Evolutionary conservation across 2,888 invertebrate genomes (phyloP).

Genomic region (Ormyrus nitidulus): DNA sequence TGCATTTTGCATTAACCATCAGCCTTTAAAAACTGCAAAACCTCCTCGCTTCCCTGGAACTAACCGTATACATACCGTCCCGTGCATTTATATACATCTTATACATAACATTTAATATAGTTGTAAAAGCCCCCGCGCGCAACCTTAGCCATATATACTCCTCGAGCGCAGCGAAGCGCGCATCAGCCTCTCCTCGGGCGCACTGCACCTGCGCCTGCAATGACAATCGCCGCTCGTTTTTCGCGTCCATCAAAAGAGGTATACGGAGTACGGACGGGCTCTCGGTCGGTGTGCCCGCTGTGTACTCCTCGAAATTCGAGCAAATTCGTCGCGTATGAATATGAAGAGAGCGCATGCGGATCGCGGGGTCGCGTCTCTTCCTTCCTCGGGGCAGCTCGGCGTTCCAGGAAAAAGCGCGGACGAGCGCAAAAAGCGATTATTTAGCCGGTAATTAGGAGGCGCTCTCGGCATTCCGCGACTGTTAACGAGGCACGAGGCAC

Average conservation of each 20-base stretch:
- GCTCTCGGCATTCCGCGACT: neutral
- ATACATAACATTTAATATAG: too few species aligned
- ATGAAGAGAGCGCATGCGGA: too few species aligned
- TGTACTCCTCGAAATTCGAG: conserved; percentile 30
- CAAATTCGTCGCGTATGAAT: conserved; percentile 43
- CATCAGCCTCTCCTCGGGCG: neutral
- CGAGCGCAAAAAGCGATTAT: neutral
- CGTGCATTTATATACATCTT: too few species aligned
- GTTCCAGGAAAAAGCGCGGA: conserved; percentile 9
- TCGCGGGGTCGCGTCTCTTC: too few species aligned
- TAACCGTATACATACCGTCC: too few species aligned
- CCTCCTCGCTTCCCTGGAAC: too few species aligned
- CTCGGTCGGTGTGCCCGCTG: conserved; percentile 23
- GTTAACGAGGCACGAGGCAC: neutral
- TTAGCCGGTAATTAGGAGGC: conserved; percentile 16
- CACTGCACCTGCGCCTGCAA: conserved; percentile 16
- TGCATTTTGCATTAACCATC: too few species aligned
- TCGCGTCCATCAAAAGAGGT: conserved; percentile 25
- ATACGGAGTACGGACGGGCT: neutral
- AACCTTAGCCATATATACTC: neutral
- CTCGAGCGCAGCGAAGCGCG: neutral
- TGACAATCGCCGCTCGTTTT: conserved; percentile 33
- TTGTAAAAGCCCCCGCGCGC: too few species aligned
- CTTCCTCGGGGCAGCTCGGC: neutral
- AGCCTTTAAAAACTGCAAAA: too few species aligned